phyloP scores from a whole-genome alignment of 1,140 invertebrate genomes.

The Mycetomoellerius zeteki region DNA sequence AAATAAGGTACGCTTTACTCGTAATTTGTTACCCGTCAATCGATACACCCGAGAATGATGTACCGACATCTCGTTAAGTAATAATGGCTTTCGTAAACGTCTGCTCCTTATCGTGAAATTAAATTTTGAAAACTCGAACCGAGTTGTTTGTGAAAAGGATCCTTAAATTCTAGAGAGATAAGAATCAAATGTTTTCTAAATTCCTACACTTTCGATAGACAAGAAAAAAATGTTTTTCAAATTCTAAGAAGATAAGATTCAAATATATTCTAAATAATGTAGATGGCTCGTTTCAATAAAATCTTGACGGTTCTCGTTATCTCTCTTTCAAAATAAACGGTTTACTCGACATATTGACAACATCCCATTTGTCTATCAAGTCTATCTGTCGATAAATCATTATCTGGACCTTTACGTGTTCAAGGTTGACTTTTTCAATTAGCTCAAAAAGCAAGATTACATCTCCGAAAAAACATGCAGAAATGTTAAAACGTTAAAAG shows the following conservation, averaged over 20 bases:
- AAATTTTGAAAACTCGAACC: neutral
- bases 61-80: neutral
- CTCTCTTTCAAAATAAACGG: slow-evolving; percentile 21
- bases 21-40: neutral
- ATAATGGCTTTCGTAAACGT: neutral
- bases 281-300: neutral
- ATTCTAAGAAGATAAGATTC: neutral
- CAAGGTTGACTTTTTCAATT: slow-evolving; percentile 8
- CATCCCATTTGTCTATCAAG: slow-evolving; percentile 22
- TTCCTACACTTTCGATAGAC: too few relatives aligned
- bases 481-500: slow-evolving; percentile 17
- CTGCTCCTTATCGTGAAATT: neutral
- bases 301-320: neutral
- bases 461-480: neutral
- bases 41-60: neutral
- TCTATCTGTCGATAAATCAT: slow-evolving; percentile 40
- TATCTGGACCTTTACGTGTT: slow-evolving; percentile 10
- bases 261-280: neutral
- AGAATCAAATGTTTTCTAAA: neutral
- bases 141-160: neutral
- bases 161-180: neutral
- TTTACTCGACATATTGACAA: slow-evolving; percentile 30
- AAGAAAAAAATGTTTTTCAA: neutral
- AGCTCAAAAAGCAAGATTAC: neutral
- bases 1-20: neutral